Percentiles rank a stretch among this genome's conserved stretches.
Evolutionary conservation across 2,797 vertebrate species (phyloP).

Genomic region (Sebastiscus albofasciatus): DNA sequence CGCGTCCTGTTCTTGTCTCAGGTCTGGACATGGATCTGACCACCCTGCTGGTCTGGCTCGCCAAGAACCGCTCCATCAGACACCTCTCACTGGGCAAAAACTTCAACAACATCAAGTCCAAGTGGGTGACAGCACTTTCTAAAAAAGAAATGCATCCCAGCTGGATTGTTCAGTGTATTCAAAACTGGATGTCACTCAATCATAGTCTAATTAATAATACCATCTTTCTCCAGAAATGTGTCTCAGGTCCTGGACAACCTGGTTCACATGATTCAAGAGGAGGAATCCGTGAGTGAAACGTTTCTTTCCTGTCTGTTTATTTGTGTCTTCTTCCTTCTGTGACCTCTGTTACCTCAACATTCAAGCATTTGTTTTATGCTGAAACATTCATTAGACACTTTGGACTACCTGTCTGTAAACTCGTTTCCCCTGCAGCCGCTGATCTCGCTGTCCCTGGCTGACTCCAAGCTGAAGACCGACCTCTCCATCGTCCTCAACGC

Average conservation of each 20-base stretch:
- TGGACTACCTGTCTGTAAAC: background rate
- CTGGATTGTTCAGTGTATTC: background rate
- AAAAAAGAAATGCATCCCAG: background rate
- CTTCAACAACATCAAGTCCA: constrained; percentile 99
- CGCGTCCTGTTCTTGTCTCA: constrained; percentile 43
- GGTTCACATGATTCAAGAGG: constrained; percentile 97
- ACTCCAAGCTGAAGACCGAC: constrained; percentile 94
- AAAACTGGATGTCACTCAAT: too few species aligned
- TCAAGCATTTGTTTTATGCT: background rate
- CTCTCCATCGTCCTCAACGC: constrained; percentile 95
- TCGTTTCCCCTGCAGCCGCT: constrained; percentile 83
- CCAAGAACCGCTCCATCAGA: constrained; percentile 95
- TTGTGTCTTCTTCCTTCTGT: background rate
- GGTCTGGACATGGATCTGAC: constrained; percentile 95
- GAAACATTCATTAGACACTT: background rate
- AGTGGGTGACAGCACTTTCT: constrained; percentile 77
- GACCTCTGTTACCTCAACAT: background rate
- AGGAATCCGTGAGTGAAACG: constrained; percentile 91
- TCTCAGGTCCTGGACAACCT: constrained; percentile 92
- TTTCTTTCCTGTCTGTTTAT: background rate
- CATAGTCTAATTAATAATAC: background rate
- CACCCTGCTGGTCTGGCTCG: constrained; percentile 95
- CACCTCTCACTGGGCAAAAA: constrained; percentile 96
- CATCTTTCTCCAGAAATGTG: constrained; percentile 85
- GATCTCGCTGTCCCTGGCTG: constrained; percentile 92